Conservation (phyloP, 1,140 invertebrate genomes). For the Archivesica marissinica region DNA sequence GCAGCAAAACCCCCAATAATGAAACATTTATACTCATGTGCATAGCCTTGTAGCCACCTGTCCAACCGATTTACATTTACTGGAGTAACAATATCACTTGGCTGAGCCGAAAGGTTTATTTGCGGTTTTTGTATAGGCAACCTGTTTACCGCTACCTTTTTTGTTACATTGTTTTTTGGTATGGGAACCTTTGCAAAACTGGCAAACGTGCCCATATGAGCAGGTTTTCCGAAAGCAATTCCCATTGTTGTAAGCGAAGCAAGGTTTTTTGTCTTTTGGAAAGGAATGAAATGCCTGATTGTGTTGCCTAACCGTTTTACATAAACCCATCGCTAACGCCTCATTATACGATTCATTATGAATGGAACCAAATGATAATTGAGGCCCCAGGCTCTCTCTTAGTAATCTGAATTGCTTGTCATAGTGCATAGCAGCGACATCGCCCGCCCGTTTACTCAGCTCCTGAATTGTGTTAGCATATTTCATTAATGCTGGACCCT, state of each 20-base stretch:
- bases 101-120: too few species aligned
- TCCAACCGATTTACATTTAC: neutral
- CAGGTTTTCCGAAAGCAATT: neutral
- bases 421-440: constrained; percentile 38
- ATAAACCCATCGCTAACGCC: neutral
- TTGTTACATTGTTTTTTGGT: neutral
- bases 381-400: neutral
- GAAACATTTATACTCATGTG: neutral
- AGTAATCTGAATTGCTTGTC: constrained; percentile 2
- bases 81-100: neutral
- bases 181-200: constrained; percentile 12
- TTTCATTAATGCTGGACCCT: neutral
- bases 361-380: neutral
- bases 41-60: neutral
- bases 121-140: too few species aligned
- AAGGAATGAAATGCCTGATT: neutral
- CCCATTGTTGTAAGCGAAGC: constrained; percentile 7
- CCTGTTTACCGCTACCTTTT: neutral
- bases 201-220: constrained; percentile 28
- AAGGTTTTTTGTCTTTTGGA: neutral
- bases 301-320: constrained; percentile 2
- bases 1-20: constrained; percentile 19
- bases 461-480: neutral
- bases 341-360: neutral
- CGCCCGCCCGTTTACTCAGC: neutral